Conservation (phyloP, 2,797 vertebrate genomes). For the Ctenopoma kingsleyae region DNA sequence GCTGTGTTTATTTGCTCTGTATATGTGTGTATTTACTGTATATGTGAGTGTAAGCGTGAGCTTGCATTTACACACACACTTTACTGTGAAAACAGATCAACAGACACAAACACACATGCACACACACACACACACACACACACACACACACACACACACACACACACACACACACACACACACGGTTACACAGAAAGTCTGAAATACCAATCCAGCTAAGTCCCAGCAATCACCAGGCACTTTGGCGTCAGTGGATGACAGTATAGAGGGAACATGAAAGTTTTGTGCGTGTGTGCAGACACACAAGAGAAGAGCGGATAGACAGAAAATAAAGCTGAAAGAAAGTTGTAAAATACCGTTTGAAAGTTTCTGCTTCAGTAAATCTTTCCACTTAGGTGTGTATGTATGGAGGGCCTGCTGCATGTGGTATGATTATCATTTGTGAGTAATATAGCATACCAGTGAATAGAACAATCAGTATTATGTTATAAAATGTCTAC, state of each 20-base stretch:
- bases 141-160: background rate
- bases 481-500: background rate
- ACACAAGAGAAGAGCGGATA: no score
- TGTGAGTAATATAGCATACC: background rate
- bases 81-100: conserved; percentile 19
- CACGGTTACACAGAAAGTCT: conserved; percentile 6
- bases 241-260: conserved; percentile 21
- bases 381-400: conserved; percentile 1
- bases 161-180: conserved; percentile 18
- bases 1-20: conserved; percentile 15
- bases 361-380: background rate
- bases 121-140: conserved; percentile 21
- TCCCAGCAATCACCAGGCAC: conserved; percentile 38
- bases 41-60: conserved; percentile 4
- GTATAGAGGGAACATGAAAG: conserved; percentile 11
- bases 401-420: background rate
- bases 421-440: background rate
- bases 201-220: conserved; percentile 36
- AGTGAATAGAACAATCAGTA: background rate
- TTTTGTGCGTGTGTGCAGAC: background rate
- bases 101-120: conserved; percentile 21
- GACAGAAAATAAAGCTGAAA: background rate
- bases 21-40: background rate
- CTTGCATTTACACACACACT: conserved; percentile 21
- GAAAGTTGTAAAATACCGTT: conserved; percentile 7